These are phyloP conservation scores for Volucella zonaria DNA, from an alignment of 2,888 invertebrate genomes.

Conservation along the genomic window DNA sequence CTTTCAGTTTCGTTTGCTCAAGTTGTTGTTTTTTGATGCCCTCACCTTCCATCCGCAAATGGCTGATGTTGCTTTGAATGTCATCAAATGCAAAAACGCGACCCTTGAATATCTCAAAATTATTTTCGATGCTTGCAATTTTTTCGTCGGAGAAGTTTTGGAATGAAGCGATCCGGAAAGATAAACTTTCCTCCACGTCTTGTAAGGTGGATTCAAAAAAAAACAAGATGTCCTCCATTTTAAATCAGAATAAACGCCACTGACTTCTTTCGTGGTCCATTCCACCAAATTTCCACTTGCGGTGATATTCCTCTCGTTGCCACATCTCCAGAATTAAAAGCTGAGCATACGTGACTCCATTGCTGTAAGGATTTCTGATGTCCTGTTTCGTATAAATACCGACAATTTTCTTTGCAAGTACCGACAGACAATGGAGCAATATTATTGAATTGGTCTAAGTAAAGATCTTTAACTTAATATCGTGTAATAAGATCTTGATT, in stretches of 20 bases:
- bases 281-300: constrained; percentile 34
- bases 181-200: no score
- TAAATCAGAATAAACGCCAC: constrained; percentile 6
- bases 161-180: no score
- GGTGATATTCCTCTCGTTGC: constrained; percentile 36
- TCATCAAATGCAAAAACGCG: no score
- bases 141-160: no score
- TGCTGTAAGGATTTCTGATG: constrained; percentile 36
- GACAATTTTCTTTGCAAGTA: constrained; percentile 41
- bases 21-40: no score
- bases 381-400: constrained; percentile 41
- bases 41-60: no score
- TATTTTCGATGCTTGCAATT: no score
- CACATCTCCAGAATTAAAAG: constrained; percentile 32
- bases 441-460: constrained; percentile 37
- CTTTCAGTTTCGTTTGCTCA: no score
- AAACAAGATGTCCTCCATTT: background rate
- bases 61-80: no score
- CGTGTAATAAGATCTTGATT: constrained; percentile 21
- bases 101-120: no score
- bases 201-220: no score
- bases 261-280: constrained; percentile 4
- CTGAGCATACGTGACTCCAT: constrained; percentile 46
- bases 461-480: constrained; percentile 4
- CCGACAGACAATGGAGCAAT: constrained; percentile 51